Evolutionary conservation across 2,113 vertebrate genomes (phyloP), one percentile per base, ranked within the genome.

Genomic region (Crotophaga sulcirostris): DNA sequence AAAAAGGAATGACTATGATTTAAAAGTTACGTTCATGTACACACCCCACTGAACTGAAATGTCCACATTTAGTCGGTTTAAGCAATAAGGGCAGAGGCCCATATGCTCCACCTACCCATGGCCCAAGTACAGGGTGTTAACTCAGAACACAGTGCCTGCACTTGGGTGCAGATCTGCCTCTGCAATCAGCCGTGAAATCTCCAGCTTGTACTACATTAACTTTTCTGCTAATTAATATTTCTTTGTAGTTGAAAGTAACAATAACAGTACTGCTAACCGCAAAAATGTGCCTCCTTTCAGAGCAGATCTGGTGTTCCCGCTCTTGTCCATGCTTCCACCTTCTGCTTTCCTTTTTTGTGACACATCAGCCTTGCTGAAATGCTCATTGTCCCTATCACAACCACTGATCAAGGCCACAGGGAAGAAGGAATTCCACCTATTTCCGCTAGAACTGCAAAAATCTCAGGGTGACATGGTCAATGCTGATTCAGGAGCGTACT

Each of bases 261-360:
- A 8, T 13, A 56, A 8, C n/a, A 51, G 63, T 29, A 11, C 44
- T 14, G 16, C 17, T 4, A 29, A 66, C 51, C 10, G 2, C 44
- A 66, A 55, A 80, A 85, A 13, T 0, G 0, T 58, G 55, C 52
- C 38, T 74, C 29, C 26, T 64, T 77, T 77, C 73, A 74, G 40
- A 13, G 10, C 21, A 4, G 0, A 28, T n/a, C 73, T 67, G 72
- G 7, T 14, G 1, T 54, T 87, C 25, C 60, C 68, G 31, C 49
- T 75, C 44, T 70, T 47, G n/a, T 12, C 59, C 13, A 0, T 4
- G 34, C 19, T 84, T 23, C 54, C 21, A 7, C 55, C 58, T 94
- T 47, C 62, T 9, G 0, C 64, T 73, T 2, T 0, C 42, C 51
- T 16, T 40, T 70, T 74, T 28, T n/a, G 47, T 0, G 0, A 68